These are phyloP conservation scores for Stenodera caucasica DNA, from an alignment of 2,888 invertebrate genomes.

Conservation along the genomic window DNA sequence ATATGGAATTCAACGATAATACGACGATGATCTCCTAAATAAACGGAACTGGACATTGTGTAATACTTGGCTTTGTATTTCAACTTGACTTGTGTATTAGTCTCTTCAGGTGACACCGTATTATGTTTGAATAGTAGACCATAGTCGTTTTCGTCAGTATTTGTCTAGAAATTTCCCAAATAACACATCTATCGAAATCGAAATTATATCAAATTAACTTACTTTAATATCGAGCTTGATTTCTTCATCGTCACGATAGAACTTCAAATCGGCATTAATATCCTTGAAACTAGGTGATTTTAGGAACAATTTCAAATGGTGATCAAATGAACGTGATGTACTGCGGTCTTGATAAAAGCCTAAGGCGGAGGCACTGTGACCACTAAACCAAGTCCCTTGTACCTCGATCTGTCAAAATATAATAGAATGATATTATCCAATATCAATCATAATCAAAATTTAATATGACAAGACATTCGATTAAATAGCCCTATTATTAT, in stretches of 20 bases:
- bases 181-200: not conserved
- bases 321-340: slow-evolving; percentile 63
- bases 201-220: slow-evolving; percentile 13
- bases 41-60: slow-evolving; percentile 66
- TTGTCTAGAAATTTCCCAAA: slow-evolving; percentile 33
- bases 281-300: slow-evolving; percentile 75
- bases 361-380: slow-evolving; percentile 68
- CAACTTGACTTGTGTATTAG: slow-evolving; percentile 67
- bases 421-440: slow-evolving; percentile 16
- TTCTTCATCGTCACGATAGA: slow-evolving; percentile 70
- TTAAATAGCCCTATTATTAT: slow-evolving; percentile 34
- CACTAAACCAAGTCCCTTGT: slow-evolving; percentile 79
- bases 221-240: slow-evolving; percentile 70
- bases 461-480: slow-evolving; percentile 37
- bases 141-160: slow-evolving; percentile 59
- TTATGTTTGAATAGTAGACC: slow-evolving; percentile 67
- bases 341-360: slow-evolving; percentile 78
- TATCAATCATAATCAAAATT: slow-evolving; percentile 28
- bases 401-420: slow-evolving; percentile 63
- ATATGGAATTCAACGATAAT: slow-evolving; percentile 73
- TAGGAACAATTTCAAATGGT: slow-evolving; percentile 66
- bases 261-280: slow-evolving; percentile 64
- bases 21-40: slow-evolving; percentile 67
- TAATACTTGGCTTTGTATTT: slow-evolving; percentile 70
- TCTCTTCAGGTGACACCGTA: slow-evolving; percentile 61